These are phyloP conservation scores for Nineta flava DNA, from an alignment of 2,888 invertebrate species.

Conservation along the genomic window DNA sequence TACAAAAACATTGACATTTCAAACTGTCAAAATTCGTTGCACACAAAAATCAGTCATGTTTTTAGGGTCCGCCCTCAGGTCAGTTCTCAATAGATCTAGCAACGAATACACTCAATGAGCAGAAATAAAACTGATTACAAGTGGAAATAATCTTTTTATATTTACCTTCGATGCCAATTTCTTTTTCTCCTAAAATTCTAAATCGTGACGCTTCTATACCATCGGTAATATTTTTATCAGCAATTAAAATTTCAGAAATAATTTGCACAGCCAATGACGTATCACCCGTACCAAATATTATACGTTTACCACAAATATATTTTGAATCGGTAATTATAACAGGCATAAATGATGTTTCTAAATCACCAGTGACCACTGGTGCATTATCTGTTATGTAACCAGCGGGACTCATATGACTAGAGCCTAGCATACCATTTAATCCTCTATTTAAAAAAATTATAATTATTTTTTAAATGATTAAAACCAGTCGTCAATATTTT, in stretches of 20 bases:
- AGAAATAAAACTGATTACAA: no score
- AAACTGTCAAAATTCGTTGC: no score
- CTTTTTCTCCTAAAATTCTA: constrained; percentile 18
- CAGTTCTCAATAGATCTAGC: no score
- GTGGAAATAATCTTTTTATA: neutral
- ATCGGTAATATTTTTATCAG: constrained; percentile 27
- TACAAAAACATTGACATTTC: no score
- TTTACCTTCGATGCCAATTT: constrained; percentile 28
- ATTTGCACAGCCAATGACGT: constrained; percentile 32
- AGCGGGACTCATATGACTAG: constrained; percentile 29
- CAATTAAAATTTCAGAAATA: constrained; percentile 29
- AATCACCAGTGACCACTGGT: constrained; percentile 15
- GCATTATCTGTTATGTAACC: constrained; percentile 36
- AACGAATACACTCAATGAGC: no score
- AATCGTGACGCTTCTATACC: constrained; percentile 35
- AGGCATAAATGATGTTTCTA: constrained; percentile 22
- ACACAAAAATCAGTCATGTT: no score
- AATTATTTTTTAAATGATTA: no score
- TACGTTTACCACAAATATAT: constrained; percentile 32
- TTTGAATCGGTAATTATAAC: constrained; percentile 24
- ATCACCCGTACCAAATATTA: constrained; percentile 36
- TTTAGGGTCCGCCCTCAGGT: no score
- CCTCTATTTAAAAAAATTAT: constrained; percentile 30
- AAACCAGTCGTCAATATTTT: constrained; percentile 1
- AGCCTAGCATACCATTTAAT: constrained; percentile 35